Evolutionary conservation across 2,797 vertebrate species (phyloP).

Genomic region (Rhynchotus rufescens): DNA sequence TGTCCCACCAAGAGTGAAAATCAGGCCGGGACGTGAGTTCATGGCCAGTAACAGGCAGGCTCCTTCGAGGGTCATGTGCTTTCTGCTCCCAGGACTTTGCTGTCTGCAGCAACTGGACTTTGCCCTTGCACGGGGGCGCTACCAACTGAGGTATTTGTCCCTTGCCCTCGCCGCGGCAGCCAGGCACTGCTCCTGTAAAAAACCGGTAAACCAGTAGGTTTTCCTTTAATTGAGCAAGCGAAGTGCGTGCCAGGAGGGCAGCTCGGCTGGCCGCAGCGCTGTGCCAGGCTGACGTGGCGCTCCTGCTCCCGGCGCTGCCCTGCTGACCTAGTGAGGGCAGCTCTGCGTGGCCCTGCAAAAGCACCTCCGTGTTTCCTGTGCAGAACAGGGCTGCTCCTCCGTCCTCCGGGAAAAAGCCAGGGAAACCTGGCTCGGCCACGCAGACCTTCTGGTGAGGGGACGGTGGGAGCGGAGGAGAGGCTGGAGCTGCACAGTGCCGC

Average conservation of each 20-base stretch:
- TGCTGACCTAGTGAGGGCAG: background rate
- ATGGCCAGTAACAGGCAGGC: no score
- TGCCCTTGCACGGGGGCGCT: background rate
- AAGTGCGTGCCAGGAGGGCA: background rate
- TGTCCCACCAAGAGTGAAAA: background rate
- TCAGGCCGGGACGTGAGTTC: no score
- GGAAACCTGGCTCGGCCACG: no score
- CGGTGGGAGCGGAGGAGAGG: background rate
- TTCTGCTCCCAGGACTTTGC: background rate
- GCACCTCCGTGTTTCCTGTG: no score
- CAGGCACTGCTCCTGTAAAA: background rate
- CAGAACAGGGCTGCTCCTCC: no score
- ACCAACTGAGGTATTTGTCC: background rate
- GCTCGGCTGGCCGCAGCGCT: background rate
- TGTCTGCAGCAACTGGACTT: background rate
- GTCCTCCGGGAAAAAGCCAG: no score
- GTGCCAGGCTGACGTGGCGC: background rate
- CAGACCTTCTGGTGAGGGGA: background rate
- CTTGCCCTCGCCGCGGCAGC: background rate
- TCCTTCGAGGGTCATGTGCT: background rate
- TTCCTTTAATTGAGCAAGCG: background rate
- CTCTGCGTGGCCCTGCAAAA: fast-evolving
- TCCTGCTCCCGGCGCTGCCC: background rate
- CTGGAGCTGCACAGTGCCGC: no score
- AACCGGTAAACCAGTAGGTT: no score